phyloP scores from a whole-genome alignment of 2,113 vertebrate genomes.

The Cygnus atratus region DNA sequence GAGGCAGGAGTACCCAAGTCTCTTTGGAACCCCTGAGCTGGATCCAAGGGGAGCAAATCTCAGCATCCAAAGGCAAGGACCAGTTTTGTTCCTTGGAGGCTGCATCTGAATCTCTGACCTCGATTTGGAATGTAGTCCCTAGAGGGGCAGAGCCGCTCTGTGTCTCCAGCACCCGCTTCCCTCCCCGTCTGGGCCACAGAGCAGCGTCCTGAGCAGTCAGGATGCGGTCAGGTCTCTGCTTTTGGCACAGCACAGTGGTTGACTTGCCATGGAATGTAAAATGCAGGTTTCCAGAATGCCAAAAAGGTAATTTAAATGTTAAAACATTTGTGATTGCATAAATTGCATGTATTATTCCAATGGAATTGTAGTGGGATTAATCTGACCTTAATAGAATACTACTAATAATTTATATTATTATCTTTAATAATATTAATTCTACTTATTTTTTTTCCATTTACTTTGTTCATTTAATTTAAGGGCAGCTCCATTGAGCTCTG shows the following conservation, averaged over 20 bases:
- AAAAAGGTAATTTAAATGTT: constrained; percentile 59
- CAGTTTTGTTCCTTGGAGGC: rapidly evolving
- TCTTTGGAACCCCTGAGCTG: rapidly evolving
- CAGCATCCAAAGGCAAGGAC: not conserved
- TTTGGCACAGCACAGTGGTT: not conserved
- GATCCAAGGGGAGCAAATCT: not conserved
- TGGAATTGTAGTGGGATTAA: constrained; percentile 74
- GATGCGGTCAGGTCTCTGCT: not conserved
- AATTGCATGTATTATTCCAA: constrained; percentile 65
- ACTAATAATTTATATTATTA: constrained; percentile 80
- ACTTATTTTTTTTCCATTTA: constrained; percentile 69
- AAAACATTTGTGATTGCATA: constrained; percentile 61
- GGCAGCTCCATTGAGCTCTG: constrained; percentile 49
- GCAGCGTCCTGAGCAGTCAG: not conserved
- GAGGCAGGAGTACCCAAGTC: rapidly evolving
- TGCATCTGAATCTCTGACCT: not conserved
- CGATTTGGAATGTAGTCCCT: not conserved
- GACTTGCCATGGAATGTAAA: not conserved
- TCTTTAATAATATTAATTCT: constrained; percentile 75
- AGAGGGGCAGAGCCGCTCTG: not conserved
- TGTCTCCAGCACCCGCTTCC: rapidly evolving
- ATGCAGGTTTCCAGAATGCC: constrained; percentile 26
- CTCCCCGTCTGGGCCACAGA: rapidly evolving
- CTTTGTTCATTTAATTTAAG: constrained; percentile 68
- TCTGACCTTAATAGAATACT: constrained; percentile 70